Percentiles rank a stretch among this genome's conserved stretches.
Evolutionary conservation across 1,140 invertebrate species (phyloP).

Genomic region (Sesamia nonagrioides): DNA sequence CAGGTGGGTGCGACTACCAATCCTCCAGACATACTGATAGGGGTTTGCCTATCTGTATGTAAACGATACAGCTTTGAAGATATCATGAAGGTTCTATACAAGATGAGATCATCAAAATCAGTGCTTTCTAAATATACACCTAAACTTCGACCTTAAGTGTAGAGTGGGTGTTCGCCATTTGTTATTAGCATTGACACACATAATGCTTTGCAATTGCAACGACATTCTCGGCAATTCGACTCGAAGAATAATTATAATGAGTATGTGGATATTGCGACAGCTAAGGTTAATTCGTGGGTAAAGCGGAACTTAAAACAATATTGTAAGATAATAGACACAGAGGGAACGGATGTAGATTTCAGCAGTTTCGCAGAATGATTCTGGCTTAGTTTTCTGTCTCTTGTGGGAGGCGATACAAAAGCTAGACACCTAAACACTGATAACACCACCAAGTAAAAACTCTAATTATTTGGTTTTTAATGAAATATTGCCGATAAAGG

Average conservation of each 20-base stretch:
- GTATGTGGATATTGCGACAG: slow-evolving; percentile 55
- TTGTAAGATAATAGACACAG: not conserved
- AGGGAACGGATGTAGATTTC: not conserved
- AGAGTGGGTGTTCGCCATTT: slow-evolving; percentile 68
- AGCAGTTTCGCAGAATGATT: not conserved
- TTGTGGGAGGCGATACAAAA: not conserved
- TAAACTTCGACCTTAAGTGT: slow-evolving; percentile 68
- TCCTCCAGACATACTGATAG: slow-evolving; percentile 9
- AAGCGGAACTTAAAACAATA: slow-evolving; percentile 16
- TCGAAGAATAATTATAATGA: slow-evolving; percentile 63
- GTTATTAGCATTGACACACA: slow-evolving; percentile 81
- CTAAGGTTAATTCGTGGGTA: slow-evolving; percentile 37
- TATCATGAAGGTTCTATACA: not conserved
- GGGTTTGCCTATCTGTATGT: not conserved
- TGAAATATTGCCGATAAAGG: not conserved
- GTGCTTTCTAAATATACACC: slow-evolving; percentile 67
- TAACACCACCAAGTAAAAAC: too few species aligned
- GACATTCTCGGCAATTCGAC: slow-evolving; percentile 66
- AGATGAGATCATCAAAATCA: slow-evolving; percentile 48
- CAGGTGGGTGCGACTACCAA: slow-evolving; percentile 28
- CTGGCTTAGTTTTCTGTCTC: not conserved
- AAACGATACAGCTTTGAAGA: not conserved
- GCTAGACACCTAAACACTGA: too few species aligned
- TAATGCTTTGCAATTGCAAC: slow-evolving; percentile 65
- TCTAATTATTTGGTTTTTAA: not conserved